phyloP scores from a whole-genome alignment of 1,140 invertebrate genomes.

The Cyclina sinensis region DNA sequence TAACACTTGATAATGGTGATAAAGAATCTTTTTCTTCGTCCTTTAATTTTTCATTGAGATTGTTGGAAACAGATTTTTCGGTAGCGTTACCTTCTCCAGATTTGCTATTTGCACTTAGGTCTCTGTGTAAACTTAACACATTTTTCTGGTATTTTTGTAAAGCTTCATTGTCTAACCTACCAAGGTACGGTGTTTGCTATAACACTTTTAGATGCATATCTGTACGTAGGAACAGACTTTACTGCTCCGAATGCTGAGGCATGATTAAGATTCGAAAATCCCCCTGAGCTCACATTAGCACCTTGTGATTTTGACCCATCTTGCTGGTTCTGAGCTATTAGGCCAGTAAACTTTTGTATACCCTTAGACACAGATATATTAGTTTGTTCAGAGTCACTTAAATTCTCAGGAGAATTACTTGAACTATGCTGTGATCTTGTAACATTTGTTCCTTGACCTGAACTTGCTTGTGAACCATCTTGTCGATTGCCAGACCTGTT shows the following conservation, averaged over 20 bases:
- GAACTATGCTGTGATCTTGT: constrained; percentile 18
- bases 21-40: constrained; percentile 60
- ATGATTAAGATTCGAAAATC: constrained; percentile 67
- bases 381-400: constrained; percentile 60
- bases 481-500: constrained; percentile 28
- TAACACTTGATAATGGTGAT: constrained; percentile 65
- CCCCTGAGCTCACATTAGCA: constrained; percentile 15
- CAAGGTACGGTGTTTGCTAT: constrained; percentile 86
- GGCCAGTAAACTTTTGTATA: constrained; percentile 61
- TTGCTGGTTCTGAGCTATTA: constrained; percentile 49
- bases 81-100: not conserved
- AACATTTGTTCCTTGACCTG: not conserved
- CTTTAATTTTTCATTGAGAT: constrained; percentile 37
- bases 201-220: constrained; percentile 86
- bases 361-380: constrained; percentile 64
- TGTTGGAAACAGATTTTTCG: not conserved
- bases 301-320: constrained; percentile 38
- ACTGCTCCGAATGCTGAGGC: constrained; percentile 44
- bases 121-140: constrained; percentile 64
- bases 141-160: constrained; percentile 81
- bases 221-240: constrained; percentile 72
- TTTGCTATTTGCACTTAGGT: constrained; percentile 34
- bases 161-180: constrained; percentile 77
- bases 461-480: constrained; percentile 5
- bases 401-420: constrained; percentile 47